These are phyloP conservation scores for Lepetodrilus schrolli DNA, from an alignment of 2,888 invertebrate genomes.

Conservation along the genomic window DNA sequence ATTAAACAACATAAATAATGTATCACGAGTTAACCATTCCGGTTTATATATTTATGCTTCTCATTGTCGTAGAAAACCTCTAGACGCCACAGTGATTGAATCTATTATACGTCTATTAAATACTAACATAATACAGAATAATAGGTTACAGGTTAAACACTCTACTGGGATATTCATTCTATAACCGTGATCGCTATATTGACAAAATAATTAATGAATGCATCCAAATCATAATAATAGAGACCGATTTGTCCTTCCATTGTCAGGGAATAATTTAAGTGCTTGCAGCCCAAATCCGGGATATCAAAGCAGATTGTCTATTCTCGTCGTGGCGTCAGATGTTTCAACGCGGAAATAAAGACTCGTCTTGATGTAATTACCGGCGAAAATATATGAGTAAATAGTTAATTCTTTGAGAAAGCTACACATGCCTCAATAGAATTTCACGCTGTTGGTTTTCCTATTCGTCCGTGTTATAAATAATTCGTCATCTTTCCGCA, in stretches of 20 bases:
- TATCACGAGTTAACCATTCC: too few relatives aligned
- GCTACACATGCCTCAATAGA: neutral
- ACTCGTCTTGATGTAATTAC: constrained; percentile 9
- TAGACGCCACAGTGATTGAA: too few relatives aligned
- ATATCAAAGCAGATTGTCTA: neutral
- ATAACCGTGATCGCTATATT: neutral
- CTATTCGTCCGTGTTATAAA: constrained; percentile 3
- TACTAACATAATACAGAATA: too few relatives aligned
- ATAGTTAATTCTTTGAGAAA: neutral
- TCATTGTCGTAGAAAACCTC: too few relatives aligned
- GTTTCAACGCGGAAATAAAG: neutral
- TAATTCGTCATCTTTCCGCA: neutral
- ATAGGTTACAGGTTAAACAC: too few relatives aligned
- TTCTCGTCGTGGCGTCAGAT: neutral
- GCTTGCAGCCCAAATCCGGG: neutral
- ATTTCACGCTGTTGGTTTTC: neutral
- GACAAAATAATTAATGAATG: neutral
- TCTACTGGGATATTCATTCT: too few relatives aligned
- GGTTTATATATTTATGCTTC: too few relatives aligned
- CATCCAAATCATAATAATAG: neutral
- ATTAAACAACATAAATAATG: too few relatives aligned
- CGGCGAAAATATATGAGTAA: neutral
- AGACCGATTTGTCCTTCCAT: neutral
- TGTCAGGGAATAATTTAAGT: neutral
- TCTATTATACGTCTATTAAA: too few relatives aligned